A percentile compares a stretch with the other conserved stretches of the same genome.
phyloP scores from a whole-genome alignment of 2,797 vertebrate genomes.

The Gallirallus australis region DNA sequence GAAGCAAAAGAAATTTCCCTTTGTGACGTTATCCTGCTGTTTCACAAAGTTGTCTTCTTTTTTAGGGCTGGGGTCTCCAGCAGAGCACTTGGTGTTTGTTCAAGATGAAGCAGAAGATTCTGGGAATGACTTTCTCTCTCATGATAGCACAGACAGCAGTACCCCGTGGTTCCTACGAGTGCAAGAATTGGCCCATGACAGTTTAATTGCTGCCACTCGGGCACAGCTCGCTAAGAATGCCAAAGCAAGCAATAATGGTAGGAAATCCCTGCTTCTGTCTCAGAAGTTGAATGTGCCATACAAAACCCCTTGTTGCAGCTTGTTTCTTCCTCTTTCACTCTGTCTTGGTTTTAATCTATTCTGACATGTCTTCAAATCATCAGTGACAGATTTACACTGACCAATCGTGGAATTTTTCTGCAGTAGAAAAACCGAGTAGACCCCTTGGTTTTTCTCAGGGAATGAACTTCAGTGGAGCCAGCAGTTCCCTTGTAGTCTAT shows the following conservation, averaged over 20 bases:
- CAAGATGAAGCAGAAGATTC: slow-evolving; percentile 91
- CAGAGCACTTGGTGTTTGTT: slow-evolving; percentile 95
- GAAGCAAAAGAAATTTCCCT: background rate
- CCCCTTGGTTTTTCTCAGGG: background rate
- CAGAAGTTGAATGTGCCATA: background rate
- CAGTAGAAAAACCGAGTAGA: background rate
- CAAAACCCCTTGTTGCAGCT: background rate
- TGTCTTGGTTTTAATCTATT: background rate
- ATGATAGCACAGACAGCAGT: slow-evolving; percentile 89
- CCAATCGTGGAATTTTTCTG: background rate
- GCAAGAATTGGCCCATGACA: slow-evolving; percentile 97
- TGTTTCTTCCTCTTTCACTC: background rate
- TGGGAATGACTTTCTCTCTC: slow-evolving; percentile 86
- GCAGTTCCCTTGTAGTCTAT: background rate
- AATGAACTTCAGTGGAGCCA: background rate
- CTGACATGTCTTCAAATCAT: background rate
- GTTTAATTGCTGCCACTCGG: slow-evolving; percentile 96
- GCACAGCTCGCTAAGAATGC: slow-evolving; percentile 94
- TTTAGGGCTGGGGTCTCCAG: slow-evolving; percentile 89
- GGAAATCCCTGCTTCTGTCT: slow-evolving; percentile 10
- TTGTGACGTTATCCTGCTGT: background rate
- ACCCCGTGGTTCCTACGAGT: slow-evolving; percentile 97
- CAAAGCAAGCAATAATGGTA: slow-evolving; percentile 90
- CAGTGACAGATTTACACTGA: background rate
- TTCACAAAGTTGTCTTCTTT: slow-evolving; percentile 22